A percentile compares a stretch with the other conserved stretches of the same genome.
Conservation (phyloP, 2,113 vertebrate species). For the Girardinichthys multiradiatus region DNA sequence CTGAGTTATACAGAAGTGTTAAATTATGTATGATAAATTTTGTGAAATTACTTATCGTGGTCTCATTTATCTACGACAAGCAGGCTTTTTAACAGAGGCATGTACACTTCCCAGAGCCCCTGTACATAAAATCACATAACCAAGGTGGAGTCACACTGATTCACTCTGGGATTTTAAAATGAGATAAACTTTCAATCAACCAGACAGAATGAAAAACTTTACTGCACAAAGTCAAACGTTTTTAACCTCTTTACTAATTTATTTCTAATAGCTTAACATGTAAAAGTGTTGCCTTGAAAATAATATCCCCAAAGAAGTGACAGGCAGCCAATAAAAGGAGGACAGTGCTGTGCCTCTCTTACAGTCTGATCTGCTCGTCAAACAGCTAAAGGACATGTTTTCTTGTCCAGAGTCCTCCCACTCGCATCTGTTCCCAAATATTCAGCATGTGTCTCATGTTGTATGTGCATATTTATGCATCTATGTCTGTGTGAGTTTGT, state of each 20-base stretch:
- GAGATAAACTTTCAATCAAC: no score
- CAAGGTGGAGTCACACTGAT: neutral
- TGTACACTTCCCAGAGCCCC: no score
- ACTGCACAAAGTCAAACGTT: neutral
- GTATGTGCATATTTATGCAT: conserved; percentile 26
- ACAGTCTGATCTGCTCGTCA: conserved; percentile 44
- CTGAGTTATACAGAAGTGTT: no score
- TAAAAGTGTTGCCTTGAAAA: neutral
- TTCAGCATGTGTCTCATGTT: conserved; percentile 33
- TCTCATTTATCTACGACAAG: no score
- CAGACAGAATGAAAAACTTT: neutral
- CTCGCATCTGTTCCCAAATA: conserved; percentile 70
- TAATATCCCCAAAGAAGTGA: neutral
- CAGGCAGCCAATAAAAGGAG: conserved; percentile 5
- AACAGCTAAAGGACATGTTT: conserved; percentile 52
- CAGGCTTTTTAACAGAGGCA: no score
- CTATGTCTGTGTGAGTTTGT: conserved; percentile 25
- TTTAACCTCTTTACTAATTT: neutral
- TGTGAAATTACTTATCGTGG: no score
- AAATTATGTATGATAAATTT: no score
- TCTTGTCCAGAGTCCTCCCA: conserved; percentile 62
- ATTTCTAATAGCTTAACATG: neutral
- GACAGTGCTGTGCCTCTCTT: conserved; percentile 36
- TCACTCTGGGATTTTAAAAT: neutral
- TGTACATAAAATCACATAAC: neutral